Percentiles rank a stretch among this genome's conserved stretches.
Conservation (phyloP, 2,797 vertebrate species). For the Philypnodon macrostomus region DNA sequence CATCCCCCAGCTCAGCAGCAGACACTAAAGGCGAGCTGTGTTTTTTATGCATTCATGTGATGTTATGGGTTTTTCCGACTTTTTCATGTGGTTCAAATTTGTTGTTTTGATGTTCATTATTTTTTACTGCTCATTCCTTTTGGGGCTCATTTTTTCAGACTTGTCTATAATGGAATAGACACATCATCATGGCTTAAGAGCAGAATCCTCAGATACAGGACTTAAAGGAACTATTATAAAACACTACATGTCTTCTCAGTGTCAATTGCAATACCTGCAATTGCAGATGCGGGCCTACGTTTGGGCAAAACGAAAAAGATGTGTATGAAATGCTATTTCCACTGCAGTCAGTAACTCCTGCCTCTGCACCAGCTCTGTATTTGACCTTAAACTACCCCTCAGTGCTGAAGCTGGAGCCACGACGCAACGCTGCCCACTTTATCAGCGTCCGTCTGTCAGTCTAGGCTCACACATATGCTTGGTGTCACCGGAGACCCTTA, state of each 20-base stretch:
- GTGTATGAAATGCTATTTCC: constrained; percentile 27
- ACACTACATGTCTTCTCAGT: too few species aligned
- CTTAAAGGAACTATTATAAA: too few species aligned
- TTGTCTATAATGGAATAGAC: too few species aligned
- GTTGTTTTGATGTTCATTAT: too few species aligned
- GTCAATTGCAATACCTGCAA: too few species aligned
- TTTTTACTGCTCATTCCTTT: too few species aligned
- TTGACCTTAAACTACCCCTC: constrained; percentile 42
- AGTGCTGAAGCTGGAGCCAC: too few species aligned
- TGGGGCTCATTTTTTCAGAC: too few species aligned
- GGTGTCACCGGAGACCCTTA: constrained; percentile 52
- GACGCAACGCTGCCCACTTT: constrained; percentile 29
- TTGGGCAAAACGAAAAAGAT: constrained; percentile 44
- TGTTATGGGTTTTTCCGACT: not conserved
- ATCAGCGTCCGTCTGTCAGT: constrained; percentile 30
- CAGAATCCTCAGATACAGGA: too few species aligned
- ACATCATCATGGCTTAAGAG: too few species aligned
- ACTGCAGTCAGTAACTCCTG: constrained; percentile 41
- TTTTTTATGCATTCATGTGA: constrained; percentile 8
- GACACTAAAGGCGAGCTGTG: constrained; percentile 20
- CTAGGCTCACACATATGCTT: constrained; percentile 60
- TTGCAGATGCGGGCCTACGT: constrained; percentile 36
- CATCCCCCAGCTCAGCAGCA: constrained; percentile 24
- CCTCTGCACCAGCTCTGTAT: constrained; percentile 20
- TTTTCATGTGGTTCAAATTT: too few species aligned